These are phyloP conservation scores for Parnassius smintheus DNA, from an alignment of 2,888 invertebrate genomes.

Conservation along the genomic window DNA sequence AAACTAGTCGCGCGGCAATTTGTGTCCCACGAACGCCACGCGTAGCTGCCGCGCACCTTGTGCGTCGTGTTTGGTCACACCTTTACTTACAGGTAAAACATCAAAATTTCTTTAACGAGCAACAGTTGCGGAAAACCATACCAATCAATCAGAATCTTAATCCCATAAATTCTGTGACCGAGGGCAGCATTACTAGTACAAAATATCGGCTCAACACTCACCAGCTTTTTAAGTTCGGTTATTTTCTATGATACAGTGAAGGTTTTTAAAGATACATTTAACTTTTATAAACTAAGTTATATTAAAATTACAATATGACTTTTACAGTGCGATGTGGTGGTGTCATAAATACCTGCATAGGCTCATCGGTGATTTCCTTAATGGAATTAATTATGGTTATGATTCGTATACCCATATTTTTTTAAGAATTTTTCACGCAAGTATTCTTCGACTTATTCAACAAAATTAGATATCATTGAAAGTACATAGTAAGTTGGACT, in stretches of 20 bases:
- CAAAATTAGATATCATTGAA: constrained; percentile 1
- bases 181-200: too few species aligned
- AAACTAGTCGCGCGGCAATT: too few species aligned
- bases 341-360: constrained; percentile 65
- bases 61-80: too few species aligned
- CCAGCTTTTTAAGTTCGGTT: not conserved
- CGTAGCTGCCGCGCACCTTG: too few species aligned
- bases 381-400: constrained; percentile 54
- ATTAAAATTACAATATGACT: constrained; percentile 1
- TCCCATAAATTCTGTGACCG: too few species aligned
- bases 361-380: constrained; percentile 64
- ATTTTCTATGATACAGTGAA: not conserved
- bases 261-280: not conserved
- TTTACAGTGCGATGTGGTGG: constrained; percentile 68
- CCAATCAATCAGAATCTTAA: too few species aligned
- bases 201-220: too few species aligned
- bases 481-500: too few species aligned
- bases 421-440: not conserved
- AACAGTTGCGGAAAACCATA: too few species aligned
- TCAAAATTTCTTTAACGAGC: too few species aligned
- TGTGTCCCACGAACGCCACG: too few species aligned
- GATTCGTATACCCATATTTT: constrained; percentile 5
- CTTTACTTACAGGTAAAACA: too few species aligned
- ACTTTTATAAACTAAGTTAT: not conserved
- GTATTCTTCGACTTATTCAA: not conserved